These are phyloP conservation scores for Neolamprologus tretocephalus DNA, from an alignment of 2,113 vertebrate species.

Conservation along the genomic window DNA sequence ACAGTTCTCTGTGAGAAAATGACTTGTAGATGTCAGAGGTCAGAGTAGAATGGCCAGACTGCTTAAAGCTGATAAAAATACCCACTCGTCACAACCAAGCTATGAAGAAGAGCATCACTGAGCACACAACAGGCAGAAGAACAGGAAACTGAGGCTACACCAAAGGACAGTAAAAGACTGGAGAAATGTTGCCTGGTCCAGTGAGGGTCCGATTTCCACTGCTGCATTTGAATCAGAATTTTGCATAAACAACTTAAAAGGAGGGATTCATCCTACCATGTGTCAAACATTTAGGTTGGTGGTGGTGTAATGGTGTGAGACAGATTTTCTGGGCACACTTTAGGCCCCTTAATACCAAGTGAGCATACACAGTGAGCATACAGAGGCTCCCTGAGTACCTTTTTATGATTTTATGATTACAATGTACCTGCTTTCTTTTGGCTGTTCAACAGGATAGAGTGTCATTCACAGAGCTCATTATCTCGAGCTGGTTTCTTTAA, in stretches of 20 bases:
- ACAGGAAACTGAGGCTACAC: not conserved
- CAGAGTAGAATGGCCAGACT: not conserved
- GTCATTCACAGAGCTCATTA: not conserved
- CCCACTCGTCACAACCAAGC: not conserved
- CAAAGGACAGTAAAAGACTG: not conserved
- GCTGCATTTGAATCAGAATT: not conserved
- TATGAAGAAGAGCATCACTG: not conserved
- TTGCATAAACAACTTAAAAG: not conserved
- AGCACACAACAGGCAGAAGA: not conserved
- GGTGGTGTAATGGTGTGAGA: not conserved
- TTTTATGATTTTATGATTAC: not conserved
- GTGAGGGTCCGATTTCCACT: not conserved
- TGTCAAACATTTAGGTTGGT: not conserved
- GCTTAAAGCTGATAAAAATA: not conserved
- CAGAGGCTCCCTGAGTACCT: not conserved
- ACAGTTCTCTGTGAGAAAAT: not conserved
- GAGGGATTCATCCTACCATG: not conserved
- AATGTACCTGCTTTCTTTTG: not conserved
- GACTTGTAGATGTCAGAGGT: not conserved
- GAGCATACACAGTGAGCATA: not conserved
- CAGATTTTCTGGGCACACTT: not conserved
- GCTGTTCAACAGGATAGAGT: not conserved
- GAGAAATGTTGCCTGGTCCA: not conserved
- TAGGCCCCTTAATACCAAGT: not conserved
- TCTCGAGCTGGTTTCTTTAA: not conserved